phyloP scores from a whole-genome alignment of 2,113 vertebrate genomes.

The Archilochus colubris region DNA sequence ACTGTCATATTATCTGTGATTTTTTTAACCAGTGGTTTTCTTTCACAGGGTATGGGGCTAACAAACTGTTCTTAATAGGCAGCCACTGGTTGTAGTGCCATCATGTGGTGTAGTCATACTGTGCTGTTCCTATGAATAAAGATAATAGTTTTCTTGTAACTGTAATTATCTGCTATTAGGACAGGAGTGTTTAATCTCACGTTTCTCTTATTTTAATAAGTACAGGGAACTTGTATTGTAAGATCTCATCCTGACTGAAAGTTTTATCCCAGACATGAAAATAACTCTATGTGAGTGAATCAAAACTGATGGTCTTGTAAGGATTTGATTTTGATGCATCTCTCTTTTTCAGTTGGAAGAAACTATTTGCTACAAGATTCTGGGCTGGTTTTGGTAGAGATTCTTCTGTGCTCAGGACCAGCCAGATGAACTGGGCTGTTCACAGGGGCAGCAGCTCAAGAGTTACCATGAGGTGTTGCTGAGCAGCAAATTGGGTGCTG shows the following conservation, averaged over 20 bases:
- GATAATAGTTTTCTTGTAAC: background rate
- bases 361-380: background rate
- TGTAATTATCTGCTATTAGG: background rate
- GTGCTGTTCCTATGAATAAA: background rate
- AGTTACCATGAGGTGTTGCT: background rate
- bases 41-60: background rate
- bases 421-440: background rate
- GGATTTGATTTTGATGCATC: background rate
- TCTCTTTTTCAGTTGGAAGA: background rate
- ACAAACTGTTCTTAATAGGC: background rate
- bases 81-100: background rate
- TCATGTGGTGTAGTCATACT: accelerated
- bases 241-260: background rate
- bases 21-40: background rate
- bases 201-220: background rate
- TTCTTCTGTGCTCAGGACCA: accelerated
- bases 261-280: background rate
- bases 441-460: background rate
- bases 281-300: background rate
- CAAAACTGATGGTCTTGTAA: background rate
- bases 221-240: background rate
- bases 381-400: background rate
- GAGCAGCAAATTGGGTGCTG: background rate
- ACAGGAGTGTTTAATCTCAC: background rate
- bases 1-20: background rate